Evolutionary conservation across 2,888 invertebrate species (phyloP).

Genomic region (Blastobasis lacticolella): DNA sequence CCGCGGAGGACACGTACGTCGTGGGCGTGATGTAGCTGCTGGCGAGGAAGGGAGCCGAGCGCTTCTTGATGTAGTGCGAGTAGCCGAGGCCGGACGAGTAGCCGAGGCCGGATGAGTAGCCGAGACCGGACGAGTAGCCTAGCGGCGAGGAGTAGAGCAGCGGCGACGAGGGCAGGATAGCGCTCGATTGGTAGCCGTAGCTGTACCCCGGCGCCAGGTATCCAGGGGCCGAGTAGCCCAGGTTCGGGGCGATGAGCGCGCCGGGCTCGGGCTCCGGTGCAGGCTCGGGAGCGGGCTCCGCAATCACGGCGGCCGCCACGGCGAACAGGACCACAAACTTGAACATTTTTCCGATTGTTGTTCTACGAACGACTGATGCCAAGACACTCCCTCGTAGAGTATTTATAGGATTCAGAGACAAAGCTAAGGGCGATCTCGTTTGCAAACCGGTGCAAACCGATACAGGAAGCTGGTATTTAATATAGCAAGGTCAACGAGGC

Average conservation of each 20-base stretch:
- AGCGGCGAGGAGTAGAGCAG: slow-evolving; percentile 34
- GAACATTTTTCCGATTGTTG: slow-evolving; percentile 65
- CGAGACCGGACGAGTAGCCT: slow-evolving; percentile 21
- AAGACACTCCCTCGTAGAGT: slow-evolving; percentile 24
- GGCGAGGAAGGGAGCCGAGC: slow-evolving; percentile 30
- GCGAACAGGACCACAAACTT: slow-evolving; percentile 76
- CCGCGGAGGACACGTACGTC: not conserved
- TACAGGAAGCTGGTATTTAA: slow-evolving; percentile 62
- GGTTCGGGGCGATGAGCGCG: too few species aligned
- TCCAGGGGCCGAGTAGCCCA: too few species aligned
- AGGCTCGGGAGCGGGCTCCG: slow-evolving; percentile 37
- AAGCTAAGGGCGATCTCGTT: slow-evolving; percentile 55
- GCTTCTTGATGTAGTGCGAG: slow-evolving; percentile 7
- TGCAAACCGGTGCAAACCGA: slow-evolving; percentile 53
- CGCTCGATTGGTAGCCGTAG: slow-evolving; percentile 28
- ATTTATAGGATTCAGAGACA: slow-evolving; percentile 55
- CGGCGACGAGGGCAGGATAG: slow-evolving; percentile 54
- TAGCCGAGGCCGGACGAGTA: slow-evolving; percentile 19
- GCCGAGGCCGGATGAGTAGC: slow-evolving; percentile 15
- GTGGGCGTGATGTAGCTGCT: slow-evolving; percentile 12
- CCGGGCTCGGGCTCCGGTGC: slow-evolving; percentile 12
- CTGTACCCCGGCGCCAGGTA: slow-evolving; percentile 24
- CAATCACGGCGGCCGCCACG: slow-evolving; percentile 71
- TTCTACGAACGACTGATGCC: slow-evolving; percentile 51
- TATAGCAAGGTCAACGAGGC: slow-evolving; percentile 44